Base-by-base conservation (phyloP, 2,888 invertebrate genomes). In the Syritta pipiens region DNA sequence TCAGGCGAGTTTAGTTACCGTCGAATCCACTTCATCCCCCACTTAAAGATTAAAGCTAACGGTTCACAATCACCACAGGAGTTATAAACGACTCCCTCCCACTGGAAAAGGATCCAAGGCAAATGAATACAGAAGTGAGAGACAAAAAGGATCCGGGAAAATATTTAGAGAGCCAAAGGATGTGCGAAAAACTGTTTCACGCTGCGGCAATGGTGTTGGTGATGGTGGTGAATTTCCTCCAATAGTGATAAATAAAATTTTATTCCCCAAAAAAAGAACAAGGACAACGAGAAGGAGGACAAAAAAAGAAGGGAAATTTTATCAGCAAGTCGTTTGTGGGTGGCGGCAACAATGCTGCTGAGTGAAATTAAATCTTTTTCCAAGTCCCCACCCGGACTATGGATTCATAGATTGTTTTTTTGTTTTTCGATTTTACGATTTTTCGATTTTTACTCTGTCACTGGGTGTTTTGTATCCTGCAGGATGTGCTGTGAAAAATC, bases 21-120 rank as follows among this genome's bases (percentile, higher is more conserved):
- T 14, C 24, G 2, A n/a, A 32, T 49, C 57, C 14, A 20, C 40
- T 51, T 32, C 17, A 7, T 12, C 24, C 17, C 42, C 65, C 63
- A 32, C 57, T 59, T 42, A 60, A 68, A 74, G 79, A 79, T 79
- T 74, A 79, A 74, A 79, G 79, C 74, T 68, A 74, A 68, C 79
- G 67, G 51, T 57, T 79, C 74, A 74, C 79, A 79, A 74, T 62
- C 79, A 68, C 79, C 60, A 60, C 67, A 72, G 72, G 48, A 60
- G 51, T 60, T 74, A 67, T 55, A 72, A 59, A 72, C 74, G 77
- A 55, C 71, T 46, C 30, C 40, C 55, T 60, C 14, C 20, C 2
- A 24, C 24, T 7, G 6, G 24, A 19, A 42, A 53, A 46, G 19
- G 26, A 57, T 28, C 69, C 30, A 48, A 37, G 20, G 46, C 55